These are phyloP conservation scores for Charaxes varanes DNA, from an alignment of 1,140 invertebrate genomes.

Conservation along the genomic window DNA sequence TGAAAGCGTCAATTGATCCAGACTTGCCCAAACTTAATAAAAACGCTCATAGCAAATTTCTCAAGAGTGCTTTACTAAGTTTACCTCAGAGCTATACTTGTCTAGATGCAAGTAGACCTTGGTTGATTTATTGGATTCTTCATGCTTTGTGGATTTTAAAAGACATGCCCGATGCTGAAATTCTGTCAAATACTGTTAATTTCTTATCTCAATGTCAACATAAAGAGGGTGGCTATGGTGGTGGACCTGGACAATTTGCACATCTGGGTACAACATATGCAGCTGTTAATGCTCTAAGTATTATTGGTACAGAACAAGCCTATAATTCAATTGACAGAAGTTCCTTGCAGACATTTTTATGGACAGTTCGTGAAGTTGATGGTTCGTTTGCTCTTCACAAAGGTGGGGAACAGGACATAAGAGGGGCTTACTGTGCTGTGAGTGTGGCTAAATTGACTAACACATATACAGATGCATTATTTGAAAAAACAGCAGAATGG, in stretches of 20 bases:
- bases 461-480: constrained; percentile 82
- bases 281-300: constrained; percentile 93
- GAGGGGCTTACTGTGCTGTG: constrained; percentile 96
- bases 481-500: constrained; percentile 92
- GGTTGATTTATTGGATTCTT: constrained; percentile 97
- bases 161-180: constrained; percentile 79
- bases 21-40: constrained; percentile 79
- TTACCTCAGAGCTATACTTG: constrained; percentile 84
- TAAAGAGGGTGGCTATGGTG: constrained; percentile 92
- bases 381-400: constrained; percentile 94
- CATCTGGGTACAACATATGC: constrained; percentile 98
- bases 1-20: constrained; percentile 71
- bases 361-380: constrained; percentile 84
- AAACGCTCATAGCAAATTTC: constrained; percentile 79
- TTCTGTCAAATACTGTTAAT: constrained; percentile 79
- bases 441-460: constrained; percentile 93
- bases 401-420: constrained; percentile 96
- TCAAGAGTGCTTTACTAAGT: constrained; percentile 81
- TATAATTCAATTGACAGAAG: constrained; percentile 91
- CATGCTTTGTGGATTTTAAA: constrained; percentile 91
- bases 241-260: constrained; percentile 92
- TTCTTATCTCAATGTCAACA: constrained; percentile 87
- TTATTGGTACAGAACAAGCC: constrained; percentile 91
- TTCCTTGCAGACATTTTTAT: constrained; percentile 84
- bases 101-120: constrained; percentile 94